A percentile compares a stretch with the other conserved stretches of the same genome.
Evolutionary conservation across 1,140 invertebrate genomes (phyloP).

Genomic region (Gryon sp.): DNA sequence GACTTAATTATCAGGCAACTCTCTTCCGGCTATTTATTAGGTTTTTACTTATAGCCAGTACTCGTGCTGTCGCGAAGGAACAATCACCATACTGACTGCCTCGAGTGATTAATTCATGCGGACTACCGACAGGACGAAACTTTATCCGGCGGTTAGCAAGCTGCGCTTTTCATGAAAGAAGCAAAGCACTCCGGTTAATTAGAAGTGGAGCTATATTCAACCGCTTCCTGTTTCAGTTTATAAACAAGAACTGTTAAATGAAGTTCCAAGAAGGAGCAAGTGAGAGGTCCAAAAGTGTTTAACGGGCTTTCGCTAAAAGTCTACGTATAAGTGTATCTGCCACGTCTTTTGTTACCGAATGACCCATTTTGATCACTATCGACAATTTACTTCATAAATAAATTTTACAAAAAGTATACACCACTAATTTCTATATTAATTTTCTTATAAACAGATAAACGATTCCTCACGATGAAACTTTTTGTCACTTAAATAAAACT

Average conservation of each 20-base stretch:
- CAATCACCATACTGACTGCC: constrained; percentile 59
- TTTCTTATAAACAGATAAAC: too few species aligned
- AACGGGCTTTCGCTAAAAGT: constrained; percentile 50
- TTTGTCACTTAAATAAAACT: too few species aligned
- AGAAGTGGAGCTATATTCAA: constrained; percentile 75
- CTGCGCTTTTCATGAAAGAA: constrained; percentile 69
- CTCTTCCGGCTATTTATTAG: constrained; percentile 70
- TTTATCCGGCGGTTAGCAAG: constrained; percentile 59
- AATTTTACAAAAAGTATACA: too few species aligned
- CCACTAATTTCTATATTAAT: too few species aligned
- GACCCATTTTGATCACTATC: constrained; percentile 1
- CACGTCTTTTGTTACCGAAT: constrained; percentile 13
- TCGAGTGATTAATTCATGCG: constrained; percentile 67
- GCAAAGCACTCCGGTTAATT: constrained; percentile 76
- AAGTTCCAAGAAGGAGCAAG: constrained; percentile 65
- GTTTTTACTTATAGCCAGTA: constrained; percentile 64
- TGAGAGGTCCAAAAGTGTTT: constrained; percentile 21
- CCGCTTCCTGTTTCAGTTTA: constrained; percentile 77
- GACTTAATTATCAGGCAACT: constrained; percentile 70
- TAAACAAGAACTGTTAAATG: constrained; percentile 78
- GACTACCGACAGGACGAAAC: constrained; percentile 61
- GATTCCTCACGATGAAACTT: too few species aligned
- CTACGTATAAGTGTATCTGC: constrained; percentile 14
- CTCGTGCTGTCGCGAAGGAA: constrained; percentile 39
- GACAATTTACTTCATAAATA: too few species aligned